Base-by-base conservation (phyloP, 2,113 vertebrate genomes). In the Leptobrachium leishanense region DNA sequence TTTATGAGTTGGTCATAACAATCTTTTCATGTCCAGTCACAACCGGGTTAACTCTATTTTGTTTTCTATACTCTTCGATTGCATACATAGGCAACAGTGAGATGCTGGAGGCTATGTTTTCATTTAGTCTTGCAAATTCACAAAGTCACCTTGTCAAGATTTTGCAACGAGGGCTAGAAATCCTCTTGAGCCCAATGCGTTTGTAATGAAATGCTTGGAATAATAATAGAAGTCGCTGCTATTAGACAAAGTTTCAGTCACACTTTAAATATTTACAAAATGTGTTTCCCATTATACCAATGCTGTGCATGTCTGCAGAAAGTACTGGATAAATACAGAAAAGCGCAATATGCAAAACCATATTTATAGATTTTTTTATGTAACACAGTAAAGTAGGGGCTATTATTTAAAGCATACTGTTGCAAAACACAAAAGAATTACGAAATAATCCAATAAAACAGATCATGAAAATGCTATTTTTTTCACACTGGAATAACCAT, bases 81-180 rank as follows among this genome's bases (percentile, higher is more conserved):
- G 15, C 62, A 64, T 2, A 20, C 2, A 39, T 64, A 64, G 6
- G 31, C 2, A 31, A 64, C 4, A 64, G 13, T 64, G 62, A 64
- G 5, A 64, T 64, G 62, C 62, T 31, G 15, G 62, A 64, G 62
- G 62, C 62, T 13, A 64, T 8, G 39, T 31, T 64, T 64, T 64
- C n/a, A 64, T 64, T 64, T 64, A 20, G 9, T 8, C 13, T 64
- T 59, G 55, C 5, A 64, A 64, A 6, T 64, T 64, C 62, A 64
- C 62, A 64, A 64, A 64, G 62, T 64, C 62, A 64, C 62, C 62
- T 64, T 64, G n/a, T 64, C n/a, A 39, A 39, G 20, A 31, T 64
- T 64, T 64, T 31, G 31, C 62, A 64, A 39, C 39, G 2, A 64
- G 15, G 62, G 39, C 9, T 64, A 3, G 13, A 4, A 13, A 31